Base-by-base conservation (phyloP, 2,888 invertebrate genomes). In the Drosophila koepferae region DNA sequence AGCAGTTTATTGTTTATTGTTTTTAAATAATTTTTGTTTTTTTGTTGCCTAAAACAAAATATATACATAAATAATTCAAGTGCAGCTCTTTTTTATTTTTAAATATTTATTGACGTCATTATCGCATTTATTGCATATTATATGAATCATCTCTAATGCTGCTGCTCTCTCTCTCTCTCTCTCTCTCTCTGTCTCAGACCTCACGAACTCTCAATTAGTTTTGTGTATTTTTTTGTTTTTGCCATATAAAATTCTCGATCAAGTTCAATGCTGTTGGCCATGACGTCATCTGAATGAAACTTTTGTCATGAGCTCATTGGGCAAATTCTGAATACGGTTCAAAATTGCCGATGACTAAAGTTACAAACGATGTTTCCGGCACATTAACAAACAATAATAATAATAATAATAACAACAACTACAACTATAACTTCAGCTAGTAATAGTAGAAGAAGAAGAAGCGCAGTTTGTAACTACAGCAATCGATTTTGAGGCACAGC, bases 201-300 rank as follows among this genome's bases (percentile, higher is more conserved):
- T 34, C 36, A 43, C 53, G 36, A 55, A 23, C 40, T 40, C 23
- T 28, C 54, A 40, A 54, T 54, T 54, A 40, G 28, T 16, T 36
- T 34, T 49, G n/a, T 44, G 7, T 44, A 12, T 12, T 44, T 1
- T 44, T 46, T 16, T 28, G n/a, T n/a, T 20, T 14, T 46, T 16
- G 34, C n/a, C 34, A 31, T 34, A 51, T 34, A 9, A 54, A 20
- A 54, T 16, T 40, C 36, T 54, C 44, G 58, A 63, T 68, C 59
- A 69, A 54, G 54, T 74, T 65, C 64, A 58, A 69, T 61, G 78
- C 56, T 55, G 48, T 18, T 48, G 44, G 63, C 62, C 61, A 81
- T 81, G 81, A 81, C 81, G 81, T 81, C 80, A 81, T 44, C 53
- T 40, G 54, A 48, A 16, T 40, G 38, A 41, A 66, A 48, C 56